These are phyloP conservation scores for Melanotaenia nigrans DNA, from an alignment of 2,797 vertebrate genomes.

Conservation along the genomic window DNA sequence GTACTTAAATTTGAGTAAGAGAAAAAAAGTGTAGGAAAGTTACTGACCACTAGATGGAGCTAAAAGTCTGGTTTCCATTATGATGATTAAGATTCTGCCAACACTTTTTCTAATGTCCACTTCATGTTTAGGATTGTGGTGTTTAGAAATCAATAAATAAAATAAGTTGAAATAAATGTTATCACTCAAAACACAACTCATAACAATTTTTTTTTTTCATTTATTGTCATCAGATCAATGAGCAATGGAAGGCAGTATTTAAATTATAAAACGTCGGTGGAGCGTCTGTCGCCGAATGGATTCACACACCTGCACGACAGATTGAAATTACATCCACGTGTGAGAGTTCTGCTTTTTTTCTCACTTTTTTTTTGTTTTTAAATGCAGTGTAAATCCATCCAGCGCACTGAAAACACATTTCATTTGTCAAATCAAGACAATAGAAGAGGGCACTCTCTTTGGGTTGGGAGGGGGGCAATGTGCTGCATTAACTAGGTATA, in stretches of 20 bases:
- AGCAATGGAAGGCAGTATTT: conserved; percentile 80
- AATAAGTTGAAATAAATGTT: not conserved
- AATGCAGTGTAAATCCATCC: conserved; percentile 60
- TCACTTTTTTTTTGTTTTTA: conserved; percentile 7
- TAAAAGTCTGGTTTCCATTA: not conserved
- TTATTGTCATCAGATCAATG: conserved; percentile 72
- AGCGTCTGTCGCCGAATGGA: conserved; percentile 55
- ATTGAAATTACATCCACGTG: conserved; percentile 10
- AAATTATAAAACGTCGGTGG: conserved; percentile 81
- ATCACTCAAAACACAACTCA: conserved; percentile 21
- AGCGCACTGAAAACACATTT: conserved; percentile 51
- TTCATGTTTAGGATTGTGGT: not conserved
- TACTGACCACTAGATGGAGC: conserved; percentile 53
- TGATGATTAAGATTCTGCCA: not conserved
- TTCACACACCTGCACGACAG: conserved; percentile 42
- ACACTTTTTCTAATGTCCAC: not conserved
- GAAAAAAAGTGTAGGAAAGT: not conserved
- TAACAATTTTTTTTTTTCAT: conserved; percentile 54
- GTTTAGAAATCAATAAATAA: not conserved
- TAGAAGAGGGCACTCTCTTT: conserved; percentile 57
- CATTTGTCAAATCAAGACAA: conserved; percentile 50
- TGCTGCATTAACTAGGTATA: conserved; percentile 71
- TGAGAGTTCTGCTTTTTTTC: not conserved
- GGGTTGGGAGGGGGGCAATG: conserved; percentile 38
- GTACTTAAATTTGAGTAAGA: not conserved